Conservation (phyloP, 2,113 vertebrate species). For the Pholis gunnellus region DNA sequence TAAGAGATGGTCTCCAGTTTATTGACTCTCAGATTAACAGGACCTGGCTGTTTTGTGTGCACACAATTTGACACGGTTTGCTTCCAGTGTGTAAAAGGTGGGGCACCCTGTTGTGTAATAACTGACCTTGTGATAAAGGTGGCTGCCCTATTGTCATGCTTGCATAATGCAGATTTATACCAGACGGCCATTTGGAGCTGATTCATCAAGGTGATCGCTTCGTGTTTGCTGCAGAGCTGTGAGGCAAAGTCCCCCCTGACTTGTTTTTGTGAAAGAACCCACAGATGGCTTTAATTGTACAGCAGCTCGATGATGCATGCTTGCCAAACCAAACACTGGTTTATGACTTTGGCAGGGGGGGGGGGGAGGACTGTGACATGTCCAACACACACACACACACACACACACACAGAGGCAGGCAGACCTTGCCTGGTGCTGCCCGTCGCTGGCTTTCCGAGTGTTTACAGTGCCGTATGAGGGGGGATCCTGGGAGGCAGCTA, state of each 20-base stretch:
- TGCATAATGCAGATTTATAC: neutral
- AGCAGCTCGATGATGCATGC: conserved; percentile 43
- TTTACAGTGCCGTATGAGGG: conserved; percentile 81
- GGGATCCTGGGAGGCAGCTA: conserved; percentile 86
- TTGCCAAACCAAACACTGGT: conserved; percentile 73
- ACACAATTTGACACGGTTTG: conserved; percentile 27
- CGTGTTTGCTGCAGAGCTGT: conserved; percentile 24
- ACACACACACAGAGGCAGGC: neutral
- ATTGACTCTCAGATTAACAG: conserved; percentile 5
- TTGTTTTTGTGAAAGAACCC: conserved; percentile 18
- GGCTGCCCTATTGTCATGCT: conserved; percentile 2
- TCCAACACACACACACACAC: conserved; percentile 45
- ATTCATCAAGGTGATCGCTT: conserved; percentile 17
- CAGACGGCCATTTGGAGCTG: neutral
- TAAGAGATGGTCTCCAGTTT: neutral
- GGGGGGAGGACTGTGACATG: conserved; percentile 44
- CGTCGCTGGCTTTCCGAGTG: conserved; percentile 70
- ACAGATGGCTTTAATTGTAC: conserved; percentile 76
- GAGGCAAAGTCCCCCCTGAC: conserved; percentile 20
- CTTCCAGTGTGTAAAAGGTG: conserved; percentile 6
- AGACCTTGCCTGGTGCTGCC: conserved; percentile 40
- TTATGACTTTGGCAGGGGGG: conserved; percentile 55
- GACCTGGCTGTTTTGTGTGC: conserved; percentile 3
- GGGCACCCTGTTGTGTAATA: neutral
- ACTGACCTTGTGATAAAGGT: conserved; percentile 17